Evolutionary conservation across 2,113 vertebrate species (phyloP).

Genomic region (Bucco capensis): DNA sequence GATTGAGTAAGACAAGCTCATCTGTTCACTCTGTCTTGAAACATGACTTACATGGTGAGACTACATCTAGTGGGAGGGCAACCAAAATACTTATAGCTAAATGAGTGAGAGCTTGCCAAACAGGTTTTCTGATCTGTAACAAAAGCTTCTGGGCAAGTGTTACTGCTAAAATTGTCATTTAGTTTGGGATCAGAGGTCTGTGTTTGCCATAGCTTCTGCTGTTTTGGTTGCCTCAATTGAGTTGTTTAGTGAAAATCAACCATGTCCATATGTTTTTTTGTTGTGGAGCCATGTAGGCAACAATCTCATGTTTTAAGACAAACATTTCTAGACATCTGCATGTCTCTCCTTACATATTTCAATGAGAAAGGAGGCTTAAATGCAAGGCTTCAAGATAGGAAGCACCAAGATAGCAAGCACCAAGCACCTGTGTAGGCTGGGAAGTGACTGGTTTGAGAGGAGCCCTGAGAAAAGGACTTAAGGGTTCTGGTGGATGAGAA

Average conservation of each 20-base stretch:
- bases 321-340: neutral
- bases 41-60: slow-evolving; percentile 45
- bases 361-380: neutral
- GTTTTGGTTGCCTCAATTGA: slow-evolving; percentile 7
- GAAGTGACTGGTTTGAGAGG: no score
- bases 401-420: no score
- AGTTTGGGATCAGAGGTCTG: slow-evolving; percentile 41
- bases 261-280: neutral
- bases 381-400: neutral
- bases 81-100: slow-evolving; percentile 42
- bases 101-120: slow-evolving; percentile 60
- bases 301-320: neutral
- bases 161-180: slow-evolving; percentile 40
- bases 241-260: slow-evolving; percentile 17
- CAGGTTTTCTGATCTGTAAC: slow-evolving; percentile 63
- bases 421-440: no score
- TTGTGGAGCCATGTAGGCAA: neutral
- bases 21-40: slow-evolving; percentile 61
- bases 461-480: no score
- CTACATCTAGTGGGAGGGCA: slow-evolving; percentile 59
- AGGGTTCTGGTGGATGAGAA: no score
- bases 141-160: slow-evolving; percentile 63
- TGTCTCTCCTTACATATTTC: neutral
- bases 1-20: slow-evolving; percentile 62
- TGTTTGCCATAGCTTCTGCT: slow-evolving; percentile 18